Evolutionary conservation across 1,140 invertebrate species (phyloP), one percentile per base, ranked within the genome.

Genomic region (Aradophagus sp.): DNA sequence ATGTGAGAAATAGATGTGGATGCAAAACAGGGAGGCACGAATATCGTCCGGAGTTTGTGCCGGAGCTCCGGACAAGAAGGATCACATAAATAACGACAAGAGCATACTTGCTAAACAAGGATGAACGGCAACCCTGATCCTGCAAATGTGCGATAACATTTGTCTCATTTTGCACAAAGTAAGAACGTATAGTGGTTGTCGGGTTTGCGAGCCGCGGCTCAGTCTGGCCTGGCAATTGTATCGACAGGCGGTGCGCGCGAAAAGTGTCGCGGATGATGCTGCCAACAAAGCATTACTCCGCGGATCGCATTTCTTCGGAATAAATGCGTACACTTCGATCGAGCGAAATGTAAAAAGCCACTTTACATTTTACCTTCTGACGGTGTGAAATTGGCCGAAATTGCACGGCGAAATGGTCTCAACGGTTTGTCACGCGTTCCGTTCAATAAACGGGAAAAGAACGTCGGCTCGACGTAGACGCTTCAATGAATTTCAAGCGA

Each of bases 91-190:
- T 72, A 72, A 72, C 47, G 23, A 34, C 31, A 35, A 39, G 19
- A 52, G 52, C 53, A 36, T 47, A 55, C 27, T 55, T 38, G 39
- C 10, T 52, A 53, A 65, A 65, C 47, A 15, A 55, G 53, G 55
- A 65, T 59, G 47, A 65, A 70, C 50, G 55, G 62, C 48, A 47
- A 72, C 52, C 56, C 56, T 42, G 44, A 63, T 61, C 47, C 62
- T 73, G 70, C 44, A 66, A 73, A 73, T 63, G 52, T 50, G 45
- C 45, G 70, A 73, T 68, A 73, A 67, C 70, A 73, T 73, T 73
- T 73, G 70, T 67, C 58, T 63, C 62, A 63, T 67, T 73, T 67
- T 63, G 56, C 19, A 47, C 32, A 59, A 71, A 71, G 59, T 71
- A 71, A 71, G 53, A 52, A 65, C 56, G 42, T 36, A 65, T 62